Percentiles rank a stretch among this genome's conserved stretches.
Evolutionary conservation across 2,797 vertebrate genomes (phyloP).

Genomic region (Babyrousa celebensis): DNA sequence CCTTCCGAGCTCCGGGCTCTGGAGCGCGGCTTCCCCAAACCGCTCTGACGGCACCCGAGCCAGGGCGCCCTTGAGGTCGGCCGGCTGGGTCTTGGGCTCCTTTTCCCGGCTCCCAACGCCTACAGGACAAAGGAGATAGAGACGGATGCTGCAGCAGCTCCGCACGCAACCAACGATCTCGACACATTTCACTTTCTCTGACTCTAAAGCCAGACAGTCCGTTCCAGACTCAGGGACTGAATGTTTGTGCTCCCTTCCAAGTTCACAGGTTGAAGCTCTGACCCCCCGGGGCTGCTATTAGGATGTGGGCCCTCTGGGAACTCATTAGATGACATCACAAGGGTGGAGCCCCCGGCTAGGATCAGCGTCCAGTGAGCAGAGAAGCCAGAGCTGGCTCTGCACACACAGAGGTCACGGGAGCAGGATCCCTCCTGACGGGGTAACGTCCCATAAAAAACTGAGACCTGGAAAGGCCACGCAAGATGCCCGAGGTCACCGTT

Average conservation of each 20-base stretch:
- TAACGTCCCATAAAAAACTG: background rate
- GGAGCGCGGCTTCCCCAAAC: conserved; percentile 72
- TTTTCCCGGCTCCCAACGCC: conserved; percentile 80
- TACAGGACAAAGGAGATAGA: conserved; percentile 69
- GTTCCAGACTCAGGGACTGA: conserved; percentile 31
- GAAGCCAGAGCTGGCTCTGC: background rate
- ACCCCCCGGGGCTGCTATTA: background rate
- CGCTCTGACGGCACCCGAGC: conserved; percentile 57
- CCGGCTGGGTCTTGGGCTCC: conserved; percentile 77
- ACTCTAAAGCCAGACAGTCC: background rate
- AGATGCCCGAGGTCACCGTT: background rate
- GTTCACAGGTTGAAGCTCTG: background rate
- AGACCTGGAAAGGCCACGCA: too few relatives aligned
- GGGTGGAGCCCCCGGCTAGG: background rate
- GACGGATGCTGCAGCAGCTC: background rate
- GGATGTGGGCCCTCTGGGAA: background rate
- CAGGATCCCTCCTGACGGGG: background rate
- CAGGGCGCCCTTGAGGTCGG: conserved; percentile 74
- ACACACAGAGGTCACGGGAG: background rate
- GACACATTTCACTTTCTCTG: background rate
- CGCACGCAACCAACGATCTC: background rate
- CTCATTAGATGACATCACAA: background rate
- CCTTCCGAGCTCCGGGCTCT: conserved; percentile 65
- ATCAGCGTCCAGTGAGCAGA: background rate
- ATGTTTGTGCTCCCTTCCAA: background rate